These are phyloP conservation scores for Hipparchia semele DNA, from an alignment of 2,888 invertebrate species.

Conservation along the genomic window DNA sequence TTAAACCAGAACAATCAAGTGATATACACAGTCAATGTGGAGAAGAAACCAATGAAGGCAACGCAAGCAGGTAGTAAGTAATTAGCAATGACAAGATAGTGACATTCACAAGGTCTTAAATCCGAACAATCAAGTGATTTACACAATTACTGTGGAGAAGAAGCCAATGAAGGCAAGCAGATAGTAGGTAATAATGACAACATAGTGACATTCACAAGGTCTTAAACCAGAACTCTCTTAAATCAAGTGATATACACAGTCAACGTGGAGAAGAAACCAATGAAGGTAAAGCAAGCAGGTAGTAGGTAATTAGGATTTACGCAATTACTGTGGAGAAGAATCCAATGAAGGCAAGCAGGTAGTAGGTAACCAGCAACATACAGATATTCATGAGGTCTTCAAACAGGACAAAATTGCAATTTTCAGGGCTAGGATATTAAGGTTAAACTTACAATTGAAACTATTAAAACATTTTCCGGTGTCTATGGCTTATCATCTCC, in stretches of 20 bases:
- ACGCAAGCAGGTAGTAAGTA: too few relatives aligned
- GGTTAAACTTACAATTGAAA: conserved; percentile 53
- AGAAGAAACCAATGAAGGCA: background rate
- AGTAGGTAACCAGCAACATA: too few relatives aligned
- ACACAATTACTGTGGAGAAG: background rate
- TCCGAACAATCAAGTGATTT: too few relatives aligned
- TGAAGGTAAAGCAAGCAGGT: background rate
- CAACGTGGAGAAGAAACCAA: background rate
- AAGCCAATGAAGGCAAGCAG: background rate
- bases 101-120: too few relatives aligned
- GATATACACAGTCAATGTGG: background rate
- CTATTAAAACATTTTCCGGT: conserved; percentile 70
- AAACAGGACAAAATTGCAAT: background rate
- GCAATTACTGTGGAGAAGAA: background rate
- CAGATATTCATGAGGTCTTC: too few relatives aligned
- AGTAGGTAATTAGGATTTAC: too few relatives aligned
- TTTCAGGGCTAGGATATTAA: conserved; percentile 9
- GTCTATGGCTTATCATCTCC: conserved; percentile 64
- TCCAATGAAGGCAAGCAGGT: background rate
- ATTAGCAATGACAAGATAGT: too few relatives aligned
- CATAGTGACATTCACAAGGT: too few relatives aligned
- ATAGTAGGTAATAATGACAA: too few relatives aligned
- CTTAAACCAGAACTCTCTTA: too few relatives aligned
- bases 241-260: too few relatives aligned
- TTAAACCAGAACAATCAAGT: too few relatives aligned